Evolutionary conservation across 2,888 invertebrate genomes (phyloP), one percentile per base, ranked within the genome.

Genomic region (Xylophagus ater): DNA sequence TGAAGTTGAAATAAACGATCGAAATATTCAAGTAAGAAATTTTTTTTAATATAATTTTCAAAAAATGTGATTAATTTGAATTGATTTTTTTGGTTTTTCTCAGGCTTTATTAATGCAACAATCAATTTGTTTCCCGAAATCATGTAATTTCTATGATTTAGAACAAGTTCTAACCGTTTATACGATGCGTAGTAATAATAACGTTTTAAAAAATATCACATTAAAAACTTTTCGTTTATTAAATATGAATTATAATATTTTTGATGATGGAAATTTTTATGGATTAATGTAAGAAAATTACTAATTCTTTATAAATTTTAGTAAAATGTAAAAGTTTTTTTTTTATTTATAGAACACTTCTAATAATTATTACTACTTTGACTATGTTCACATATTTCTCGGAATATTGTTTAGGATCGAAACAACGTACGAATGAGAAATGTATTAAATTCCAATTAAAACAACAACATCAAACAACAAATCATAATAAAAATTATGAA

Each of bases 91-190:
- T 19, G 21, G 34, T 13, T 30, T 17, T 34, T 37, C 44, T 12
- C 21, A 55, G 53, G 43, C 28, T 4, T 47, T 51, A 34, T 45
- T 45, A 44, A 48, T 57, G 7, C 53, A 55, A 30, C 57, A 57
- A 45, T 49, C 54, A 32, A 50, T 56, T 19, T 58, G 58, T 23
- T 52, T 57, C 33, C 57, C 58, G 1, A 47, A 49, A 38, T 54
- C 54, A 1, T 57, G 58, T 15, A 50, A 45, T 9, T 44, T 45
- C 19, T 28, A 36, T 1, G 58, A 58, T 42, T 40, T 58, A 34
- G 34, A 50, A 4, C 54, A 53, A 37, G 51, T 58, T 31, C 42
- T 58, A 13, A 52, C 53, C 8, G 49, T 52, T 3, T 50, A 51
- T 30, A 38, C 51, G 14, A 49, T 52, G 31, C 51, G 51, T 43